Conservation (phyloP, 2,888 invertebrate genomes). For the Melipona bicolor region DNA sequence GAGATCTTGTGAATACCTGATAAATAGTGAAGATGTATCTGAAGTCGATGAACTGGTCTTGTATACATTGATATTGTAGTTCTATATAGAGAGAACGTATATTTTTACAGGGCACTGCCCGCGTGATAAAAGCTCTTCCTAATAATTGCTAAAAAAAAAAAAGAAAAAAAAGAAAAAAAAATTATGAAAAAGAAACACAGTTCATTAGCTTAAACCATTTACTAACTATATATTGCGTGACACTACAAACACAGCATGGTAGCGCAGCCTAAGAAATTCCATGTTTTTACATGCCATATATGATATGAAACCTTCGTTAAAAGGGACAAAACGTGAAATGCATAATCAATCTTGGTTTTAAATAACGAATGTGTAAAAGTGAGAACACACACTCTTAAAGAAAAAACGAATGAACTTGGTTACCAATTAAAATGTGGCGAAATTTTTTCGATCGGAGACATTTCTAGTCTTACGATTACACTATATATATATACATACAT, state of each 20-base stretch:
- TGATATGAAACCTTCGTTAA: conserved; percentile 9
- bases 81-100: conserved; percentile 80
- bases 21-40: conserved; percentile 47
- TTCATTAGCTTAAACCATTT: conserved; percentile 76
- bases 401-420: conserved; percentile 15
- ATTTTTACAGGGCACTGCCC: conserved; percentile 83
- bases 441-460: conserved; percentile 45
- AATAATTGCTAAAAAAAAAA: conserved; percentile 75
- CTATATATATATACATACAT: not conserved
- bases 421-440: conserved; percentile 27
- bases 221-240: conserved; percentile 63
- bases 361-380: not conserved
- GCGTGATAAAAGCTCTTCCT: conserved; percentile 84
- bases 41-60: conserved; percentile 66
- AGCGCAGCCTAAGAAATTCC: conserved; percentile 72
- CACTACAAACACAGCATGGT: conserved; percentile 62
- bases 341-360: conserved; percentile 29
- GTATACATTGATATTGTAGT: conserved; percentile 70
- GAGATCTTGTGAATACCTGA: conserved; percentile 61
- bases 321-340: not conserved
- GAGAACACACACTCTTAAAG: not conserved
- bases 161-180: conserved; percentile 64
- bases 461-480: conserved; percentile 57
- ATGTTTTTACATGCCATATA: conserved; percentile 41
- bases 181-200: conserved; percentile 68